Evolutionary conservation across 2,888 invertebrate genomes (phyloP).

Genomic region (Caenorhabditis sulstoni): DNA sequence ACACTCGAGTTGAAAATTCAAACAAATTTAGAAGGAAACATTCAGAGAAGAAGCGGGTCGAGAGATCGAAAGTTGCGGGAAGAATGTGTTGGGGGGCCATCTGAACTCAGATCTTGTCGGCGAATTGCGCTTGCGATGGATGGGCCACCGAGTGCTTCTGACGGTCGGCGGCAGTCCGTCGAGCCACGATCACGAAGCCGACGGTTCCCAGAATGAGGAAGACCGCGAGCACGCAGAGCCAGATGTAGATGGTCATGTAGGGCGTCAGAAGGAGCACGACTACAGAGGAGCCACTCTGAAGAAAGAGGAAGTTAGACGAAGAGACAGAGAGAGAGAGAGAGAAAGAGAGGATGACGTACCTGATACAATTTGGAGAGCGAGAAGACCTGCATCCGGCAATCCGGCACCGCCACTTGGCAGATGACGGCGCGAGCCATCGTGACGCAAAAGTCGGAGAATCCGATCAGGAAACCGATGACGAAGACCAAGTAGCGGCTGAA

Average conservation of each 20-base stretch:
- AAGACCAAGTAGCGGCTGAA: slow-evolving; percentile 58
- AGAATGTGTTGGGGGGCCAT: not conserved
- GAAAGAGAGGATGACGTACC: slow-evolving; percentile 26
- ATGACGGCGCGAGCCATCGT: slow-evolving; percentile 69
- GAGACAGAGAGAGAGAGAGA: not conserved
- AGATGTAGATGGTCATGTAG: slow-evolving; percentile 62
- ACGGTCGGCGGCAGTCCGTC: slow-evolving; percentile 51
- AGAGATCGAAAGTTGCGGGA: slow-evolving; percentile 4
- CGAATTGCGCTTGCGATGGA: slow-evolving; percentile 59
- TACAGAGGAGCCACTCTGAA: slow-evolving; percentile 64
- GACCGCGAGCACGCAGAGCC: slow-evolving; percentile 57
- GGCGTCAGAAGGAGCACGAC: slow-evolving; percentile 63
- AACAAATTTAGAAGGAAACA: not conserved
- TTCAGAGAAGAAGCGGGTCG: not conserved
- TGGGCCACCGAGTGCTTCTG: slow-evolving; percentile 45
- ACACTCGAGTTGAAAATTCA: not conserved
- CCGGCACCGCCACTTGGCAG: slow-evolving; percentile 66
- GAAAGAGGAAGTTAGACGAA: too few relatives aligned
- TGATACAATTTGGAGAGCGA: slow-evolving; percentile 68
- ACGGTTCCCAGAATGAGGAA: slow-evolving; percentile 61
- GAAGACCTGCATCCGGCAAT: slow-evolving; percentile 66
- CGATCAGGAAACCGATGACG: slow-evolving; percentile 64
- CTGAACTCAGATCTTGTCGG: slow-evolving; percentile 50
- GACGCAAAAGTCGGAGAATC: slow-evolving; percentile 65
- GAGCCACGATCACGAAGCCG: slow-evolving; percentile 56